A percentile compares a stretch with the other conserved stretches of the same genome.
Conservation (phyloP, 2,113 vertebrate species). For the Gallinago media region DNA sequence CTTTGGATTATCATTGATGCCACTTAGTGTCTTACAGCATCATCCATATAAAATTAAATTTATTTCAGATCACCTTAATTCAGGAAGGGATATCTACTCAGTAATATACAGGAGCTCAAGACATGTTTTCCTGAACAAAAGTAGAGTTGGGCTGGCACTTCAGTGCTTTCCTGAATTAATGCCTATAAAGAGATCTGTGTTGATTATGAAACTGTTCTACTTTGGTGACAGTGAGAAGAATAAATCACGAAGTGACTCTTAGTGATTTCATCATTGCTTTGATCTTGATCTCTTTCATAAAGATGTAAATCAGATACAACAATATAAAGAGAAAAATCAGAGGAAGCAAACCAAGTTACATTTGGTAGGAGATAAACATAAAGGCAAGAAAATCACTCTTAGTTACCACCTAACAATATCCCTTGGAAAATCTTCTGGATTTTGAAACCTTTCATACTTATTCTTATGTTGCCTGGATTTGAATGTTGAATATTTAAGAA, state of each 20-base stretch:
- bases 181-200: not conserved
- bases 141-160: not conserved
- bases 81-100: not conserved
- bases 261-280: constrained; percentile 23
- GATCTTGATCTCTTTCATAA: constrained; percentile 2
- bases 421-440: not conserved
- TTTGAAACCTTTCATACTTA: not conserved
- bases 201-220: constrained; percentile 52
- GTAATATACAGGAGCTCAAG: not conserved
- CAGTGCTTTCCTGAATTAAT: constrained; percentile 1
- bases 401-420: not conserved
- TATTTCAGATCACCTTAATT: not conserved
- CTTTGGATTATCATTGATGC: not conserved
- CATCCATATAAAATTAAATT: not conserved
- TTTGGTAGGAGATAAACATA: not conserved
- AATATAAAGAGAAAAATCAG: not conserved
- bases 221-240: constrained; percentile 16
- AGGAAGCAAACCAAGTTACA: not conserved
- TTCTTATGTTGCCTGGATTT: not conserved
- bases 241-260: not conserved
- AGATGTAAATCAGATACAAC: not conserved
- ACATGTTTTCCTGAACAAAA: not conserved
- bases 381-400: not conserved
- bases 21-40: not conserved
- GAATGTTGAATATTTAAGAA: not conserved